Evolutionary conservation across 2,888 invertebrate genomes (phyloP).

Genomic region (Andrena bicolor): DNA sequence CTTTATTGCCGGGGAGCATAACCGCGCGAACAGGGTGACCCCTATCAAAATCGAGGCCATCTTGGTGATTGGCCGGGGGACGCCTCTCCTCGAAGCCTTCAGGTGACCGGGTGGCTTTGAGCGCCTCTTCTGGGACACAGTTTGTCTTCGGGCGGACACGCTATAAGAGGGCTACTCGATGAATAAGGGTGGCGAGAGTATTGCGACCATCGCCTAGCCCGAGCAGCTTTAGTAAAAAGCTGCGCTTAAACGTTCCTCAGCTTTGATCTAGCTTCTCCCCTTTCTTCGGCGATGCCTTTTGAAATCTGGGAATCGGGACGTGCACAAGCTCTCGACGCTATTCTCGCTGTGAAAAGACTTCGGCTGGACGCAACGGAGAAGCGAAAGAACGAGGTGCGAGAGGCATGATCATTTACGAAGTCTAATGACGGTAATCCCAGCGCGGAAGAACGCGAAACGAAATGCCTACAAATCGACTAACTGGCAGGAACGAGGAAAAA

Average conservation of each 20-base stretch:
- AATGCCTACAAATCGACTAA: constrained; percentile 35
- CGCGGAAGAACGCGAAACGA: not conserved
- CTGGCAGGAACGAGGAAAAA: not conserved
- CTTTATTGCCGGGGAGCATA: not conserved
- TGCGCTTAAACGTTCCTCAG: constrained; percentile 11
- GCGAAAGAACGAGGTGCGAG: not conserved
- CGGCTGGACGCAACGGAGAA: not conserved
- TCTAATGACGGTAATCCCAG: constrained; percentile 14
- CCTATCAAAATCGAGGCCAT: constrained; percentile 42
- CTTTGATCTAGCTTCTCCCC: constrained; percentile 1
- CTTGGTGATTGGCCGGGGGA: constrained; percentile 6
- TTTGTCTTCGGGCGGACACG: constrained; percentile 3
- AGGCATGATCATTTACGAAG: not conserved
- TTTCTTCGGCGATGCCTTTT: not conserved
- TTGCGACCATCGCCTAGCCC: not conserved
- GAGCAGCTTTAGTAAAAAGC: not conserved
- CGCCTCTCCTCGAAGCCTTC: not conserved
- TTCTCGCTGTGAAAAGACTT: not conserved
- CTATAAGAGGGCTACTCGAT: not conserved
- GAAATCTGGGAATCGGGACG: not conserved
- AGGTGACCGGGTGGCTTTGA: not conserved
- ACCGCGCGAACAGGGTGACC: not conserved
- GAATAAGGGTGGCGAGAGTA: constrained; percentile 1
- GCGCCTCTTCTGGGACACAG: not conserved
- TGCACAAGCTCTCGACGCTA: not conserved